Evolutionary conservation across 2,113 vertebrate genomes (phyloP), one percentile per base, ranked within the genome.

Genomic region (Puntigrus tetrazona): DNA sequence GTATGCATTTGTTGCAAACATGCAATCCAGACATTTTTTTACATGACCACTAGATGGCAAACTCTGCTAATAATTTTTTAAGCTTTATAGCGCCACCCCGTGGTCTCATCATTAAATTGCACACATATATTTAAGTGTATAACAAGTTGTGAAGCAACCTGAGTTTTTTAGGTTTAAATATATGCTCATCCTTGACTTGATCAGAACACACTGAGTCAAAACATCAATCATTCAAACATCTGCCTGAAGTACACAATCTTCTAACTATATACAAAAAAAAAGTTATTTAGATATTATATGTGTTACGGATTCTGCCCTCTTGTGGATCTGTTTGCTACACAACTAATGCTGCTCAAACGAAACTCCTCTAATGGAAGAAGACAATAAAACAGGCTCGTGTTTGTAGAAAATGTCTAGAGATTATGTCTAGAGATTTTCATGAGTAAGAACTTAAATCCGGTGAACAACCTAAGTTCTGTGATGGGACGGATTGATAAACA

Each of bases 21-120:
- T 43, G 47, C 47, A 18, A 50, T 22, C 69, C 10, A 43, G 22
- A 1, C 0, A 31, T 43, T 22, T 22, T 27, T 38, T 77, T 18
- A 59, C 55, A 25, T 59, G 5, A 63, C 8, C 69, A 14, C 43
- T 22, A 82, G 82, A 78, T 43, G 75, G 81, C 31, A 83, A 61
- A 2, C 11, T 52, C 61, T 9, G 3, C 18, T 31, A 55, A 63
- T 5, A 14, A 11, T 74, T 9, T 50, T 22, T 25, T 59, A 20
- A 0, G n/a, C 74, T 82, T 81, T 85, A 55, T 85, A 80, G 45
- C 20, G 8, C 86, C 92, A 90, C 73, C 90, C 4, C 52, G 90
- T 90, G 90, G 84, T 47, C 43, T 85, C 69, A 70, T n/a, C 5
- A 3, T 52, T 18, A 73, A 34, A 73, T n/a, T 82, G 25, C 65